phyloP scores from a whole-genome alignment of 2,888 invertebrate genomes.

The Papilio protenor region DNA sequence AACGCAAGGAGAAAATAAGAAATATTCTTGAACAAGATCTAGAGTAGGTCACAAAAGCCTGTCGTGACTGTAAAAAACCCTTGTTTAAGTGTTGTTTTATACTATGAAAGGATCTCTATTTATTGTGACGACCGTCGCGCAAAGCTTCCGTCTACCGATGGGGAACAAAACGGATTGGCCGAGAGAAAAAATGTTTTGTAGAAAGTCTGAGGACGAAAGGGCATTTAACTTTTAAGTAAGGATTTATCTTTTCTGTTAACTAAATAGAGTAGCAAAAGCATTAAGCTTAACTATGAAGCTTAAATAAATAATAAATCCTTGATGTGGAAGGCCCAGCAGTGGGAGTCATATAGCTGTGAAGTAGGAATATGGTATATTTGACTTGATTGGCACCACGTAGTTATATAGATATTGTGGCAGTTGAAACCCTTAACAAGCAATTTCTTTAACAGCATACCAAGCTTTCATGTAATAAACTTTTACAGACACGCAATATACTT shows the following conservation, averaged over 20 bases:
- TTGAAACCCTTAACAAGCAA: too few species aligned
- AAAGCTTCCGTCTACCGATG: slow-evolving; percentile 16
- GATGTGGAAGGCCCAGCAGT: too few species aligned
- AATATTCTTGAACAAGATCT: neutral
- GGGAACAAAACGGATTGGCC: slow-evolving; percentile 10
- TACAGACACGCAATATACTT: neutral
- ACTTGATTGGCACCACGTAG: too few species aligned
- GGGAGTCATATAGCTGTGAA: too few species aligned
- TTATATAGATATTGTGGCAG: too few species aligned
- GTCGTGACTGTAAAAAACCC: neutral
- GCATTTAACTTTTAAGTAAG: neutral
- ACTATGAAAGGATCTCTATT: neutral
- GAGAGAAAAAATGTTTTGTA: neutral
- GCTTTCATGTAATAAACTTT: too few species aligned
- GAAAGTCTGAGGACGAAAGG: neutral
- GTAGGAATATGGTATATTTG: too few species aligned
- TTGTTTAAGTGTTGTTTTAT: slow-evolving; percentile 12
- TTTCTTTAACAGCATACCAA: too few species aligned
- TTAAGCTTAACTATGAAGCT: too few species aligned
- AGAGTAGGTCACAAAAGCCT: neutral
- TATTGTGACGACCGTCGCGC: slow-evolving; percentile 27
- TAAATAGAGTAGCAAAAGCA: neutral
- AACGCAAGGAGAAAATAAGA: neutral
- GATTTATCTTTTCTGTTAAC: slow-evolving; percentile 16
- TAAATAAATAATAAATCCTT: too few species aligned